Evolutionary conservation across 2,797 vertebrate species (phyloP), one percentile per base, ranked within the genome.

Genomic region (Xenentodon cancila): DNA sequence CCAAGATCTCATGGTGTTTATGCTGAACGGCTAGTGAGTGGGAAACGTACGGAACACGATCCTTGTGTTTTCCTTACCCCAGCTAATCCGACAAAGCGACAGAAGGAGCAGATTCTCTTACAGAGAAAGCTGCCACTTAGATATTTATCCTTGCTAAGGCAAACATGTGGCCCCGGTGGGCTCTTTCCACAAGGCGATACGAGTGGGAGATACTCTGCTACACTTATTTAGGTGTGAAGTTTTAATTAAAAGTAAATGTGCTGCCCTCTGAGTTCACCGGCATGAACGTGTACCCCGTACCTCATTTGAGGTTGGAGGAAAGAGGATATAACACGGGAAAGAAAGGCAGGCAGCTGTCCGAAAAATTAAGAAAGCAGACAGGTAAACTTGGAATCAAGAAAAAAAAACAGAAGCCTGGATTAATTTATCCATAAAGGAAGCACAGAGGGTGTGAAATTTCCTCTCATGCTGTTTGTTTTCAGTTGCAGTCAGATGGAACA

Each of bases 161-260:
- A 92, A 92, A 92, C 89, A 91, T 91, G 85, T 89, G 88, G 83
- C 78, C 86, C 82, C 59, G 47, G 76, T 58, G 67, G 81, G 76
- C 75, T 87, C 77, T 55, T 85, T 86, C 82, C 72, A 77, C 62
- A 74, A 51, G 65, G 71, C 37, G 61, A 81, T 68, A 73, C 73
- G 70, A 84, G 82, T 80, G 73, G 74, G 83, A 80, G 84, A 90
- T 89, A 78, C 65, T 80, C 71, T 1, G 81, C 68, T 73, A 68
- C 82, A 89, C 91, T 90, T 87, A 89, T 90, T 85, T 85, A 75
- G 84, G 82, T 89, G 89, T 90, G 87, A 88, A 82, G 79, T 86
- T 92, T 93, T 94, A 92, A 93, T 93, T 93, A 92, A 89, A 93
- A 88, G 77, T 82, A 86, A 91, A 91, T 91, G 82, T 9, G 75